A percentile compares a stretch with the other conserved stretches of the same genome.
phyloP scores from a whole-genome alignment of 2,888 invertebrate genomes.

The Drosophila eohydei region DNA sequence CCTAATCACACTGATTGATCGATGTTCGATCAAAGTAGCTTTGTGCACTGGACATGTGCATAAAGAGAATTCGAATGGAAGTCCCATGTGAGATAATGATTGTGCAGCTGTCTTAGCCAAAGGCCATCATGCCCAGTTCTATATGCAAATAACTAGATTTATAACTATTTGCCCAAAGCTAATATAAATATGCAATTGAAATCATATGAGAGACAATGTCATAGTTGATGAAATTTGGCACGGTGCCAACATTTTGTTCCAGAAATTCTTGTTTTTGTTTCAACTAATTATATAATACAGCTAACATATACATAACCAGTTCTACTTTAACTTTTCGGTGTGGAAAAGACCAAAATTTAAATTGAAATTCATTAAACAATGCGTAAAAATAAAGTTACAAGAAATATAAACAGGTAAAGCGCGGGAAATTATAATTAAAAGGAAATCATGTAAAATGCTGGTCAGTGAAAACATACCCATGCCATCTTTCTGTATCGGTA shows the following conservation, averaged over 20 bases:
- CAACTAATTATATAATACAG: constrained; percentile 2
- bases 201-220: neutral
- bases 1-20: neutral
- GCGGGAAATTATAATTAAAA: constrained; percentile 4
- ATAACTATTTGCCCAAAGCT: neutral
- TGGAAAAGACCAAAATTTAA: constrained; percentile 17
- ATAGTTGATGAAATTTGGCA: neutral
- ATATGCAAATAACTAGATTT: neutral
- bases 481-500: constrained; percentile 94
- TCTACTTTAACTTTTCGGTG: neutral
- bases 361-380: constrained; percentile 22
- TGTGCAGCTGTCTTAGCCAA: no score
- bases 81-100: no score
- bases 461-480: constrained; percentile 89
- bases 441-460: constrained; percentile 33
- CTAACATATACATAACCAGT: neutral
- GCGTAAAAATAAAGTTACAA: constrained; percentile 15
- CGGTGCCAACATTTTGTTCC: neutral
- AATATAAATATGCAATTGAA: neutral
- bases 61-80: neutral
- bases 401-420: constrained; percentile 19
- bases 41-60: neutral
- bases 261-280: neutral
- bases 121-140: neutral
- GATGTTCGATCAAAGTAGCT: neutral